Percentiles rank a stretch among this genome's conserved stretches.
These are phyloP conservation scores for Ricordea florida DNA, from an alignment of 92 coral and sea anemone genomes.

Conservation along the genomic window DNA sequence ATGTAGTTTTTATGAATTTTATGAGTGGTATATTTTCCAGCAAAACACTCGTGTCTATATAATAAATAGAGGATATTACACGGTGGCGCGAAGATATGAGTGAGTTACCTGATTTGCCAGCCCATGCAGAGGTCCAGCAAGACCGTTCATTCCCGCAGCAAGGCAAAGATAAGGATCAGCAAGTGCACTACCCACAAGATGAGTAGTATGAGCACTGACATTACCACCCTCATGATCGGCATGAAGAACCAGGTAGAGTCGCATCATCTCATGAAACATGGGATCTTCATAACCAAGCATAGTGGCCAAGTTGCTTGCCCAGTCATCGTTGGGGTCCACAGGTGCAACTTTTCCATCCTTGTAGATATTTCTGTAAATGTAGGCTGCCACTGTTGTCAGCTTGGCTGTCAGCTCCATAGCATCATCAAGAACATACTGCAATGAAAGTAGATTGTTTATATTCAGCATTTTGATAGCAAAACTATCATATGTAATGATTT, in stretches of 20 bases:
- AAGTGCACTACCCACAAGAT: slow-evolving; percentile 93
- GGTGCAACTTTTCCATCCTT: slow-evolving; percentile 98
- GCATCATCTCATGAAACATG: slow-evolving; percentile 89
- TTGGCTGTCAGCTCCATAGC: slow-evolving; percentile 98
- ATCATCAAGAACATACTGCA: slow-evolving; percentile 88
- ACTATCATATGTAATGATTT: no score
- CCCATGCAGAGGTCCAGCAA: slow-evolving; percentile 99
- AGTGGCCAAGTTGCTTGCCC: slow-evolving; percentile 90
- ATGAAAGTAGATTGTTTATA: background rate
- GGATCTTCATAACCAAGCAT: slow-evolving; percentile 97
- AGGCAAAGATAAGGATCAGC: slow-evolving; percentile 96
- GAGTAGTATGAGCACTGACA: slow-evolving; percentile 95
- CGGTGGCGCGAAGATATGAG: background rate
- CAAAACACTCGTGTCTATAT: no score
- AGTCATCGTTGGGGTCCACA: slow-evolving; percentile 89
- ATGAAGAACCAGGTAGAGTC: slow-evolving; percentile 89
- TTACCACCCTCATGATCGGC: slow-evolving; percentile 99
- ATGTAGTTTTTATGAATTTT: no score
- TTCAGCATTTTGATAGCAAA: background rate
- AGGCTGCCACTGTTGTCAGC: slow-evolving; percentile 95
- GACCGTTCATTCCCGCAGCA: slow-evolving; percentile 99
- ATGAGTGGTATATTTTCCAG: no score
- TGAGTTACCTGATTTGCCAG: slow-evolving; percentile 91
- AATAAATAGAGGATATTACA: no score
- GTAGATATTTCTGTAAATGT: slow-evolving; percentile 91